Percentiles rank a stretch among this genome's conserved stretches.
These are phyloP conservation scores for Grantiella picta DNA, from an alignment of 2,113 vertebrate species.

Conservation along the genomic window DNA sequence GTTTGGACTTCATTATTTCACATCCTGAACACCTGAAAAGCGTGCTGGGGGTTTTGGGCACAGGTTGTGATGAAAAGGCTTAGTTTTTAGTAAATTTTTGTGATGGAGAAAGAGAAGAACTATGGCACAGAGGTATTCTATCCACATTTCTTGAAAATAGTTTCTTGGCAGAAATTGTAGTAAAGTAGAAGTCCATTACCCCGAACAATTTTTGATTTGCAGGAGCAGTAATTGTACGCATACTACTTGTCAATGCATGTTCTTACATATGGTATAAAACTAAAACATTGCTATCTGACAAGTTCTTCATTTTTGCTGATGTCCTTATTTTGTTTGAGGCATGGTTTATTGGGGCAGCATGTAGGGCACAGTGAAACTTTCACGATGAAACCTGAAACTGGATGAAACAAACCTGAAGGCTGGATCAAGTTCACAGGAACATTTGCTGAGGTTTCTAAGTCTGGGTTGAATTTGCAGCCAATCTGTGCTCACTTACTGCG, in stretches of 20 bases:
- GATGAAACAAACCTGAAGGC: slow-evolving; percentile 52
- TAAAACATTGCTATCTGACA: background rate
- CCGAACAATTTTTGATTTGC: slow-evolving; percentile 8
- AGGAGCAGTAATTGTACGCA: background rate
- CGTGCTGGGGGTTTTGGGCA: background rate
- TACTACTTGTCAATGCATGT: slow-evolving; percentile 7
- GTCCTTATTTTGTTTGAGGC: slow-evolving; percentile 26
- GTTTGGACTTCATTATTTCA: slow-evolving; percentile 14
- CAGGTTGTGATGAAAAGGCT: background rate
- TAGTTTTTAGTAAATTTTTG: background rate
- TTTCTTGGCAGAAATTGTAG: background rate
- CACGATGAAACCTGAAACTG: slow-evolving; percentile 42
- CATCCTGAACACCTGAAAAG: background rate
- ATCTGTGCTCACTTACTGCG: slow-evolving; percentile 30
- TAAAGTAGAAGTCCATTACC: background rate
- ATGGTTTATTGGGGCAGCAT: background rate
- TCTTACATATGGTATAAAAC: slow-evolving; percentile 33
- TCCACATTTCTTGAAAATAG: background rate
- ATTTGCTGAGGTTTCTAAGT: slow-evolving; percentile 38
- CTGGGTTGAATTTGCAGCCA: slow-evolving; percentile 56
- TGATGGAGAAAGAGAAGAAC: background rate
- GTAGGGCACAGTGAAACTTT: background rate
- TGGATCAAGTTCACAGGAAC: slow-evolving; percentile 52
- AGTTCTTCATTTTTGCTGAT: slow-evolving; percentile 25
- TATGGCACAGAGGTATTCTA: background rate